These are phyloP conservation scores for Anodontia alba DNA, from an alignment of 2,888 invertebrate species.

Conservation along the genomic window DNA sequence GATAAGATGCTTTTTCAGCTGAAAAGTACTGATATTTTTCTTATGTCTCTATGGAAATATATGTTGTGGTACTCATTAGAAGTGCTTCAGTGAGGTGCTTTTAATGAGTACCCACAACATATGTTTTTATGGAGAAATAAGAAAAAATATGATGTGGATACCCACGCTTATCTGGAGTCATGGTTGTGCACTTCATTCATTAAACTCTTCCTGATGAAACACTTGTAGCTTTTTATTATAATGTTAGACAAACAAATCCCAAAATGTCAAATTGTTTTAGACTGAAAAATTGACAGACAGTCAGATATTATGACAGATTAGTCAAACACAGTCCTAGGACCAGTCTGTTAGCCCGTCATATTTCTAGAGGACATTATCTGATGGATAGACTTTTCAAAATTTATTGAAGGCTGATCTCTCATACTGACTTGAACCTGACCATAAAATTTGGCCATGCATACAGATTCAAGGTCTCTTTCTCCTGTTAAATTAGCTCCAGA, in stretches of 20 bases:
- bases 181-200: too few species aligned
- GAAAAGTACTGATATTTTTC: too few species aligned
- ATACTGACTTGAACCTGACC: not conserved
- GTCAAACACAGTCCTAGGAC: not conserved
- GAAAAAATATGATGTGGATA: too few species aligned
- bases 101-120: too few species aligned
- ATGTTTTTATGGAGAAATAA: too few species aligned
- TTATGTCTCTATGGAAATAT: too few species aligned
- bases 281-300: slow-evolving; percentile 13
- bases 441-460: not conserved
- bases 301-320: slow-evolving; percentile 14
- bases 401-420: slow-evolving; percentile 23
- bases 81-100: too few species aligned
- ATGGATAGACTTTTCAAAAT: slow-evolving; percentile 22
- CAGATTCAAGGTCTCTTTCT: too few species aligned
- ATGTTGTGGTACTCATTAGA: too few species aligned
- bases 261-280: slow-evolving; percentile 6
- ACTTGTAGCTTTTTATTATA: not conserved
- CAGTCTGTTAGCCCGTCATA: not conserved
- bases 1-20: too few species aligned
- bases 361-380: slow-evolving; percentile 13
- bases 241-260: not conserved
- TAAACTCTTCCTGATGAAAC: not conserved
- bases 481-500: too few species aligned
- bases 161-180: too few species aligned